These are phyloP conservation scores for Cordilura impudica DNA, from an alignment of 2,888 invertebrate genomes.

Conservation along the genomic window DNA sequence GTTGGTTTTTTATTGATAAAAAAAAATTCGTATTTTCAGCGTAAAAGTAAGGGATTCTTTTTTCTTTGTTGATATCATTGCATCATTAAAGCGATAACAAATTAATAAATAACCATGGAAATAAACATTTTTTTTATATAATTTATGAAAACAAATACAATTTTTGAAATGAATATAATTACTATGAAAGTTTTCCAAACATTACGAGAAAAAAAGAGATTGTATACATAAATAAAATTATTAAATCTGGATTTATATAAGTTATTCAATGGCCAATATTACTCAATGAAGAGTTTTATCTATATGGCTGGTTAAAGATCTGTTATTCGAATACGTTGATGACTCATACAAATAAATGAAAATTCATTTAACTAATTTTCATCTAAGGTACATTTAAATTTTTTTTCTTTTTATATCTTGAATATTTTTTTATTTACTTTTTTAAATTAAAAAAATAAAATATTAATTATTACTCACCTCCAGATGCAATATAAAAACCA, in stretches of 20 bases:
- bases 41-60: slow-evolving; percentile 5
- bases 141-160: background rate
- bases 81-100: slow-evolving; percentile 19
- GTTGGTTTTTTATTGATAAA: background rate
- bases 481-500: slow-evolving; percentile 98
- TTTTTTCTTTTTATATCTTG: slow-evolving; percentile 15
- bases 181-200: background rate
- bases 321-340: too few species aligned
- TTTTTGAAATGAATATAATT: background rate
- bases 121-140: background rate
- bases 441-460: background rate
- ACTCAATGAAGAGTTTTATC: background rate
- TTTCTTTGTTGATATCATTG: slow-evolving; percentile 1
- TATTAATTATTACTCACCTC: slow-evolving; percentile 82
- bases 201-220: background rate
- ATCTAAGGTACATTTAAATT: too few species aligned
- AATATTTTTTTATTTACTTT: background rate
- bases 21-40: background rate
- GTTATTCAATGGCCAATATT: background rate
- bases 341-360: too few species aligned
- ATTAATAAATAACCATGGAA: slow-evolving; percentile 1
- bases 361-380: too few species aligned
- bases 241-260: background rate
- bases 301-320: too few species aligned
- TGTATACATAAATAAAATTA: background rate